Evolutionary conservation across 2,888 invertebrate genomes (phyloP), one percentile per base, ranked within the genome.

Genomic region (Scotopteryx bipunctaria): DNA sequence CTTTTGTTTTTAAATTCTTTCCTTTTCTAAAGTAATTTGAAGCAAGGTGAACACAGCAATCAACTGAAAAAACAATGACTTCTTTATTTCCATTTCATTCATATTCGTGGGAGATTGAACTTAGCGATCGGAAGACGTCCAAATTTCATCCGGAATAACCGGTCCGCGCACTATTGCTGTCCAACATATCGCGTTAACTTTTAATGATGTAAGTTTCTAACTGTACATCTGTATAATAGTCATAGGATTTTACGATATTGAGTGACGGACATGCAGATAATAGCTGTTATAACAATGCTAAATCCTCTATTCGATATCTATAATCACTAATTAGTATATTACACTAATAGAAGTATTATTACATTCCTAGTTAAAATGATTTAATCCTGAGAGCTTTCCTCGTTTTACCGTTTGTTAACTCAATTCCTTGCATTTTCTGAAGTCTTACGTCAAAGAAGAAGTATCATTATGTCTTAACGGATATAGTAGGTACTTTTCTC

Each of bases 91-190:
- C 55, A 40, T 29, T 56, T 58, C 60, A 60, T 63, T 63, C 58
- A 63, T 60, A 58, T 57, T 52, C 45, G 53, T 59, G 48, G 57
- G 58, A 43, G 56, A 40, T 51, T 57, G 36, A 56, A 52, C 51
- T 49, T 46, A 56, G 54, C 42, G 48, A 60, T 58, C 57, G 59
- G 52, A 62, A 58, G 60, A 62, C 55, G 47, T 58, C 57, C 57
- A 60, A 63, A 63, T 63, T 57, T 60, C 51, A 63, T 63, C 62
- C 62, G 60, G 62, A 51, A 58, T 53, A 63, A 63, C 60, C 62
- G 60, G 62, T 60, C 52, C 35, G 42, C 31, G 21, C 52, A 47
- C 54, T 47, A 36, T 59, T 54, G 56, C 56, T 53, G 59, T 49
- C 44, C 46, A 58, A 52, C 51, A 37, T 49, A 37, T 63, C 50